Conservation (phyloP, 2,113 vertebrate species). For the Peucedramus taeniatus region DNA sequence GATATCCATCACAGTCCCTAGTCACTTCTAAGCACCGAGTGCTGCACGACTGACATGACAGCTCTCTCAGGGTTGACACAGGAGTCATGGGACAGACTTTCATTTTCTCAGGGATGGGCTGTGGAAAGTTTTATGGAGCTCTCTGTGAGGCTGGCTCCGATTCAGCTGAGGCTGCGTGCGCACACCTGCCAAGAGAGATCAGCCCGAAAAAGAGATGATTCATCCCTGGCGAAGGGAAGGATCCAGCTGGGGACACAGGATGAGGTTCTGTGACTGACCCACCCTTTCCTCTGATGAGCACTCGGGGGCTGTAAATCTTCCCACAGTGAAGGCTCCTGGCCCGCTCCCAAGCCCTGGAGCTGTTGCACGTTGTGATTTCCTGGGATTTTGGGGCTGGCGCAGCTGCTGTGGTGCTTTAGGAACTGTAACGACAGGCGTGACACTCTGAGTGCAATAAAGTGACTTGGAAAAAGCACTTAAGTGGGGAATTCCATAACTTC, state of each 20-base stretch:
- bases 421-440: not conserved
- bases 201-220: not conserved
- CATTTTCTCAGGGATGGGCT: not conserved
- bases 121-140: not conserved
- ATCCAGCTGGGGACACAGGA: not conserved
- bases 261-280: not conserved
- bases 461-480: not conserved
- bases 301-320: not conserved
- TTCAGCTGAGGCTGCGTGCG: not conserved
- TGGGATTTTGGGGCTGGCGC: not conserved
- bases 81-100: not conserved
- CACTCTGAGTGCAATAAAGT: not conserved
- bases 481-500: not conserved
- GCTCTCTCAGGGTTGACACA: not conserved
- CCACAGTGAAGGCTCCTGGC: not conserved
- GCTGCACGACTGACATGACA: rapidly evolving
- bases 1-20: rapidly evolving
- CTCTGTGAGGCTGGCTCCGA: not conserved
- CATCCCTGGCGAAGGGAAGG: not conserved
- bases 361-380: not conserved
- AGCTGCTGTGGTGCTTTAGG: not conserved
- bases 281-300: not conserved
- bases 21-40: rapidly evolving
- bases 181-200: not conserved
- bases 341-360: not conserved